phyloP scores from a whole-genome alignment of 2,888 invertebrate species.

The Danaus chrysippus region DNA sequence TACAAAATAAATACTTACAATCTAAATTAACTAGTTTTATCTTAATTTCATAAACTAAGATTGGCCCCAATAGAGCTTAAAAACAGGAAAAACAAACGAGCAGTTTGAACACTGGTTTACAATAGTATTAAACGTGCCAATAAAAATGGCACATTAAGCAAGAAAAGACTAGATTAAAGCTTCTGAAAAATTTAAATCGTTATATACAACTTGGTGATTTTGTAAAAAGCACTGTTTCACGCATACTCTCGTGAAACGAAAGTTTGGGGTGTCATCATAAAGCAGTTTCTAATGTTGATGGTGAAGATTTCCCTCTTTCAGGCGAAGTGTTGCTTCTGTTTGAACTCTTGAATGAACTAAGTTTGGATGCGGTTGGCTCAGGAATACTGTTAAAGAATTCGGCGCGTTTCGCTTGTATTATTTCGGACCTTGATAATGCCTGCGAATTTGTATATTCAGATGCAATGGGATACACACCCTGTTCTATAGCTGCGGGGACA shows the following conservation, averaged over 20 bases:
- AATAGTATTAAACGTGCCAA: slow-evolving; percentile 49
- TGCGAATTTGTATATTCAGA: slow-evolving; percentile 55
- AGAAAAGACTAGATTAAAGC: slow-evolving; percentile 77
- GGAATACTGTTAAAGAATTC: slow-evolving; percentile 76
- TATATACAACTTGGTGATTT: slow-evolving; percentile 44
- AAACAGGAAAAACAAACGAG: slow-evolving; percentile 38
- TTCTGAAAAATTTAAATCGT: slow-evolving; percentile 66
- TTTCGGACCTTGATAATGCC: slow-evolving; percentile 67
- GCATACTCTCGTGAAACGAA: slow-evolving; percentile 21
- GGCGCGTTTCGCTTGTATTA: slow-evolving; percentile 80
- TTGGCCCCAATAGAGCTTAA: slow-evolving; percentile 69
- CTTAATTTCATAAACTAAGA: slow-evolving; percentile 55
- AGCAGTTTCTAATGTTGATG: slow-evolving; percentile 81
- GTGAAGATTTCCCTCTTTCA: slow-evolving; percentile 63
- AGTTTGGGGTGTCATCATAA: slow-evolving; percentile 66
- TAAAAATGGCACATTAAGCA: slow-evolving; percentile 65
- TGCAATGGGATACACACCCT: slow-evolving; percentile 72
- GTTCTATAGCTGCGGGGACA: slow-evolving; percentile 50
- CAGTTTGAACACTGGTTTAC: slow-evolving; percentile 53
- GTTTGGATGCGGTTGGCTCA: slow-evolving; percentile 60
- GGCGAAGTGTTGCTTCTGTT: slow-evolving; percentile 56
- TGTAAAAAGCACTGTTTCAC: slow-evolving; percentile 57
- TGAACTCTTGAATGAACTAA: slow-evolving; percentile 63
- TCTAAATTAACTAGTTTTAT: slow-evolving; percentile 56
- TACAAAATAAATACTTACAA: slow-evolving; percentile 76